Percentiles rank a stretch among this genome's conserved stretches.
Conservation (phyloP, 2,888 invertebrate species). For the Adela reaumurella region DNA sequence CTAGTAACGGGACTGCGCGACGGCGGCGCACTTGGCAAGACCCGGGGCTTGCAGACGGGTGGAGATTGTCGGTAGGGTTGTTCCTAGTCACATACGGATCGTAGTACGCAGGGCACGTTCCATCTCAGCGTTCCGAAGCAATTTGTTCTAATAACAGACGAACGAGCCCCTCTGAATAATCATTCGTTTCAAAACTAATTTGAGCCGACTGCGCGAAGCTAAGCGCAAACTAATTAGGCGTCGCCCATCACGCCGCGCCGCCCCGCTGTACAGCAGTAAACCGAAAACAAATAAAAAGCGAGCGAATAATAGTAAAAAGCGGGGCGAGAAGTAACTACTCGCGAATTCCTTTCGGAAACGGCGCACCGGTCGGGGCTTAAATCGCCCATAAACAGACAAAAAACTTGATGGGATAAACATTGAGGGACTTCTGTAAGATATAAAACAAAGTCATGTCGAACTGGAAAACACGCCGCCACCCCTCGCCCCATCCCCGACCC, state of each 20-base stretch:
- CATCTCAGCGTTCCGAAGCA: neutral
- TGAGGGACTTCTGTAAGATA: neutral
- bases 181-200: too few relatives aligned
- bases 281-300: neutral
- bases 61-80: too few relatives aligned
- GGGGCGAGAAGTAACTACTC: neutral
- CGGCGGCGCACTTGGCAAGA: too few relatives aligned
- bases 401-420: neutral
- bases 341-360: neutral
- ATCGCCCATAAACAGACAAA: neutral
- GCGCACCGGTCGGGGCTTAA: neutral
- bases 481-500: neutral
- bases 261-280: neutral
- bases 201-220: too few relatives aligned
- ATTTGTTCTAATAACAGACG: neutral
- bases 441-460: neutral
- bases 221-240: neutral
- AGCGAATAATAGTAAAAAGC: neutral
- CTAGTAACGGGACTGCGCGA: too few relatives aligned
- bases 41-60: too few relatives aligned
- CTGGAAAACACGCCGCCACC: too few relatives aligned
- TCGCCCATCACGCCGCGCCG: neutral
- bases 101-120: neutral
- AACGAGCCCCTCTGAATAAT: too few relatives aligned
- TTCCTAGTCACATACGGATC: too few relatives aligned